Base-by-base conservation (phyloP, 2,797 vertebrate genomes). In the Streptopelia turtur region DNA sequence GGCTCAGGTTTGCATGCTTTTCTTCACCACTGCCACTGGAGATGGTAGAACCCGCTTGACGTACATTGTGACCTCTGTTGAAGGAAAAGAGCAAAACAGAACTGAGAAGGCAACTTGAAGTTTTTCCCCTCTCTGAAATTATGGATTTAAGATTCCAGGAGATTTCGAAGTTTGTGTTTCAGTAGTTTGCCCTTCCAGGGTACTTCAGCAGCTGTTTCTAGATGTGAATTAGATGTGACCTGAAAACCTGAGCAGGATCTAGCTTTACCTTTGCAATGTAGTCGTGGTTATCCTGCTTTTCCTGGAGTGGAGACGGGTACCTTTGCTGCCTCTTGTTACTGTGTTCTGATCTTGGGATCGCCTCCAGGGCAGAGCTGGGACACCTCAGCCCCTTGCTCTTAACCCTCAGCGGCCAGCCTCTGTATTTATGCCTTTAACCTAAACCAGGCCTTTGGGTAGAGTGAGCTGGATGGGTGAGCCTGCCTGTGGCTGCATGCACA, bases 401-500 rank as follows among this genome's bases (percentile, higher is more conserved):
- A 80, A 49, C 23, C 21, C 13, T 86, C 28, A 76, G 37, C 45
- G 87, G 49, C 23, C 63, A 57, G 22, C 25, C 55, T 79, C 55
- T 65, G 0, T 59, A 64, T 91, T 89, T 91, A 68, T 41, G 6
- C 20, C 11, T 22, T 89, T 18, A 78, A 59, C 17, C 16, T 75
- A 81, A 81, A 28, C 49, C 65, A 86, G 21, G 5, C 30, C 45
- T 35, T 65, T 28, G 23, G 16, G 47, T 33, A n/a, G 72, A 83
- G 20, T 0, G 0, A 80, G 25, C 11, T 61, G 68, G 28, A 18
- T 0, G 1, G 18, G 35, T 49, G 30, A 82, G 6, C 4, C 61
- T 89, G 25, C 6, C 71, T 47, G 23, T 30, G 56, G 49, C 61
- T 80, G 33, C 20, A 31, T 13, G 11, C 2, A 3, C 10, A 37